Base-by-base conservation (phyloP, 2,888 invertebrate species). In the Hedychridium roseum region DNA sequence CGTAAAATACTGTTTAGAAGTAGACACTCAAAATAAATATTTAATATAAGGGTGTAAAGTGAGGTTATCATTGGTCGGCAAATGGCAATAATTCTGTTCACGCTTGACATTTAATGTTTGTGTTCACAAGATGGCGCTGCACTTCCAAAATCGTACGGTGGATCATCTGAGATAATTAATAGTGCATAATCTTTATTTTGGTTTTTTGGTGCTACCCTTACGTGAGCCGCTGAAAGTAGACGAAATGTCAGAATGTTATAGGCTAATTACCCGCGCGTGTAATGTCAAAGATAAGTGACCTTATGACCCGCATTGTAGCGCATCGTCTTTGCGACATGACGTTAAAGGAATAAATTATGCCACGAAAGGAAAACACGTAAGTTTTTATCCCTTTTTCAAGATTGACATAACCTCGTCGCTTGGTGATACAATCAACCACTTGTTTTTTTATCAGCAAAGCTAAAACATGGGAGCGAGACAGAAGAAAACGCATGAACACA, bases 381-480 rank as follows among this genome's bases (percentile, higher is more conserved):
- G 73, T 66, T 23, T 12, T 3, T 16, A 18, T 6, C 7, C 7
- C 11, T 17, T 12, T 15, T 5, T 31, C 32, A 45, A 5, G 9
- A n/a, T 37, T 20, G 11, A n/a, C 9, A 15, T 12, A 23, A 37
- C 11, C 15, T 44, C 15, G 1, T 3, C 39, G 14, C 23, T 38
- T 12, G 35, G 15, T 18, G 26, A 17, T 23, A 17, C 21, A 35
- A 11, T 36, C 12, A 27, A 30, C 7, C 34, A 16, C n/a, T n/a
- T n/a, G n/a, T n/a, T n/a, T n/a, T 49, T 15, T 41, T 78, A 80
- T 42, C 68, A 86, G 86, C 71, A 84, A 85, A 68, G 84, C 85
- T 57, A 83, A 86, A 68, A 84, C 86, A 80, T 89, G 88, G 88
- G 88, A 88, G 79, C 83, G 86, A 67, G 84, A 86, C 68, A 81